Conservation (phyloP, 2,888 invertebrate genomes). For the Pandemis cinnamomeana region DNA sequence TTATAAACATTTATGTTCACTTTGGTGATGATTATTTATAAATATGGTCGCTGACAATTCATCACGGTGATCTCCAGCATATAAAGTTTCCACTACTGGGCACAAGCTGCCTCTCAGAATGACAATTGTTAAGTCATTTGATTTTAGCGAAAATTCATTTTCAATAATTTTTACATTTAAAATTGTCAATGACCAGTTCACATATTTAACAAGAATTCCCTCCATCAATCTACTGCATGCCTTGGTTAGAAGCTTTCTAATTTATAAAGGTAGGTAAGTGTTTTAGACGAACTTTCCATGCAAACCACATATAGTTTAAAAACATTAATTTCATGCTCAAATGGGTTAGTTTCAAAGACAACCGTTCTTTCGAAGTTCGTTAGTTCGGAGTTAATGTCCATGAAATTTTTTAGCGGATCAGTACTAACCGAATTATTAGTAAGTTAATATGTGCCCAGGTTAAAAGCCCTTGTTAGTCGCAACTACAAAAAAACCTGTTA, state of each 20-base stretch:
- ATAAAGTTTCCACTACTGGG: too few relatives aligned
- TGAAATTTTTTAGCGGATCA: not conserved
- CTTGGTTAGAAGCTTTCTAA: conserved; percentile 16
- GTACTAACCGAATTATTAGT: not conserved
- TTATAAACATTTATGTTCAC: conserved; percentile 11
- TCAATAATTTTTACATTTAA: not conserved
- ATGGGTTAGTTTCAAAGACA: not conserved
- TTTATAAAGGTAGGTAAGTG: not conserved
- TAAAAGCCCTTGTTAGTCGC: conserved; percentile 26
- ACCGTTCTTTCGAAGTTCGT: not conserved
- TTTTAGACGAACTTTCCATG: not conserved
- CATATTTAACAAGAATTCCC: not conserved
- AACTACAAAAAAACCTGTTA: conserved; percentile 21
- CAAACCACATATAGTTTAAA: conserved; percentile 9
- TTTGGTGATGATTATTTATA: not conserved
- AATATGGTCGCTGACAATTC: conserved; percentile 22
- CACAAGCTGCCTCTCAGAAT: too few relatives aligned
- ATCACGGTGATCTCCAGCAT: too few relatives aligned
- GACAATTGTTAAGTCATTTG: too few relatives aligned
- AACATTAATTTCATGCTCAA: not conserved
- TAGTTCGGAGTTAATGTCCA: not conserved
- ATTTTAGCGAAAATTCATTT: not conserved
- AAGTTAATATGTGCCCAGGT: conserved; percentile 7
- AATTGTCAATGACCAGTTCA: conserved; percentile 22
- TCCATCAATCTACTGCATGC: conserved; percentile 8